Base-by-base conservation (phyloP, 2,113 vertebrate species). In the Stigmatopora argus region DNA sequence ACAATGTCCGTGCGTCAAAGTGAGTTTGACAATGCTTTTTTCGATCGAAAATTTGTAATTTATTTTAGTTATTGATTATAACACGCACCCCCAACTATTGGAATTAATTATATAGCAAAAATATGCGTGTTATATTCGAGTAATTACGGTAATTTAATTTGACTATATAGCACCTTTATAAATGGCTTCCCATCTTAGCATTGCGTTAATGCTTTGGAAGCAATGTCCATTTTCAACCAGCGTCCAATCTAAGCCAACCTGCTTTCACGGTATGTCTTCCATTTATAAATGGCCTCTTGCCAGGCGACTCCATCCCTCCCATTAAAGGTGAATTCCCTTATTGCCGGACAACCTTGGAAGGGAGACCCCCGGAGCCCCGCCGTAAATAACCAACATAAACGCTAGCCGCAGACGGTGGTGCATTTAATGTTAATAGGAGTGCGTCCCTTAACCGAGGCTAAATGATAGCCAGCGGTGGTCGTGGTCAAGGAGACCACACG, bases 341-440 rank as follows among this genome's bases (percentile, higher is more conserved):
- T 59, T 38, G 34, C 46, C 34, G 78, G 67, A 72, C 64, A 73
- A 70, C 53, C 48, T 53, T 23, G 71, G 65, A 70, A 78, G 76
- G 70, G 78, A 82, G 83, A 79, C 73, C 81, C 63, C 68, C 70
- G 48, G 67, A 56, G 69, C 67, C 17, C 10, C 55, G 64, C 76
- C 69, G 73, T 90, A 89, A 89, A 90, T 88, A 87, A 88, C 78
- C 68, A 0, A 56, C 77, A 87, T 89, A 88, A 90, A 87, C 86
- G 85, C 84, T 81, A 81, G 73, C 75, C 35, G n/a, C 86, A 83
- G 84, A 89, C 80, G 69, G 67, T 65, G 44, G 72, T 62, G 76
- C 77, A 81, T 87, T 90, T 88, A 80, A 88, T 74, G 78, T 80
- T 87, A 89, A 90, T 82, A 86, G 84, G 74, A 85, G 80, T 77